Base-by-base conservation (phyloP, 2,113 vertebrate species). In the Cynopterus brachyotis region DNA sequence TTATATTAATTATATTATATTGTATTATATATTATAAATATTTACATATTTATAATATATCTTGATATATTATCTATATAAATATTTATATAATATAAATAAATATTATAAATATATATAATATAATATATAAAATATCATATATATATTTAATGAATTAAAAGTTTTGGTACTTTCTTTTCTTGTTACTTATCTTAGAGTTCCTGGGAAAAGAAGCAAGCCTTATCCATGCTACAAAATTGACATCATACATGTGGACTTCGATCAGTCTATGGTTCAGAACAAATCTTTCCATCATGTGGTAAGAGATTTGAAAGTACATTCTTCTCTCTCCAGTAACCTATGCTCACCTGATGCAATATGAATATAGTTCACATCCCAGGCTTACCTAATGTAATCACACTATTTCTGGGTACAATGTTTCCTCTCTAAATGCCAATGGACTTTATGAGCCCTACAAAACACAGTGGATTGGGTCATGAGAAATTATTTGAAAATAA, bases 401-500 rank as follows among this genome's bases (percentile, higher is more conserved):
- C 6, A 72, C 45, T 70, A 70, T 92, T 92, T 96, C 79, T 69
- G 32, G 42, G 53, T 28, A 83, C 35, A 66, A 4, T 42, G n/a
- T 55, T 30, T 78, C 32, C 79, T 90, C 72, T 88, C 64, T 91
- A 88, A 73, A 32, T 85, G 24, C 55, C 88, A 78, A 35, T 26
- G 19, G 9, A 47, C 89, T 70, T 92, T 60, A 92, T 45, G 64
- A 93, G 16, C 62, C 20, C 32, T 10, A 10, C 24, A 70, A 22
- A 94, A 22, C 30, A 89, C 55, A 62, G 9, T 28, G n/a, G 83
- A 53, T 40, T 80, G 45, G 22, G 9, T 76, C 30, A 22, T 82
- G 60, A 96, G 75, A 92, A 86, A 83, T 72, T 59, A 66, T 89
- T 80, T 55, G 35, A 73, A 88, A 93, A 64, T 96, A 96, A 96